phyloP scores from a whole-genome alignment of 2,888 invertebrate species.

The Glyphotaelius pellucidus region DNA sequence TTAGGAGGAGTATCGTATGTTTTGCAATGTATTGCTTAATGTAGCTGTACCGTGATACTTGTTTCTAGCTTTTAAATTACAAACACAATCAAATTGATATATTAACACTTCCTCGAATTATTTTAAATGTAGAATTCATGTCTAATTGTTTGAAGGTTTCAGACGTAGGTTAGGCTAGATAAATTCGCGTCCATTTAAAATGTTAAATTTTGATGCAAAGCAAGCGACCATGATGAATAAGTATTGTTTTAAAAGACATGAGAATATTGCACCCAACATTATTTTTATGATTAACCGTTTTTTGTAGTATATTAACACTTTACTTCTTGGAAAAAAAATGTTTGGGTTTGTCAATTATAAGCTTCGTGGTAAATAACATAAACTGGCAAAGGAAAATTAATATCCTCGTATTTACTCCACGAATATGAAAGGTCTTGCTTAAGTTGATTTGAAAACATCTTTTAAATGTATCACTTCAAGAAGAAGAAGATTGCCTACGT shows the following conservation, averaged over 20 bases:
- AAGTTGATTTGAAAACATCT: no score
- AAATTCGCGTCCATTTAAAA: background rate
- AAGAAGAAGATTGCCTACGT: background rate
- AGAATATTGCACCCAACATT: background rate
- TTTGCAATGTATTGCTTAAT: background rate
- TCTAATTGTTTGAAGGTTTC: background rate
- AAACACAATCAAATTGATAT: background rate
- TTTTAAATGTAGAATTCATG: background rate
- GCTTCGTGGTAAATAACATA: background rate
- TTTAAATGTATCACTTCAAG: background rate
- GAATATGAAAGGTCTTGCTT: background rate
- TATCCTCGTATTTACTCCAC: background rate
- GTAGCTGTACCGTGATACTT: background rate
- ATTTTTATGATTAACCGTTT: background rate
- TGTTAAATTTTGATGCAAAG: background rate
- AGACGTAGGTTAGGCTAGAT: background rate
- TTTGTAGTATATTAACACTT: background rate
- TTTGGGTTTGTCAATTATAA: background rate
- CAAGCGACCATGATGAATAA: background rate
- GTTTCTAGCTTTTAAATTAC: background rate
- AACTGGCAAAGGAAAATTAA: no score
- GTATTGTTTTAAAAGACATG: background rate
- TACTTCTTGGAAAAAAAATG: no score
- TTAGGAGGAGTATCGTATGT: background rate
- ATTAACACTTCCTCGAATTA: background rate